These are phyloP conservation scores for Protaetia brevitarsis DNA, from an alignment of 1,140 invertebrate genomes.

Conservation along the genomic window DNA sequence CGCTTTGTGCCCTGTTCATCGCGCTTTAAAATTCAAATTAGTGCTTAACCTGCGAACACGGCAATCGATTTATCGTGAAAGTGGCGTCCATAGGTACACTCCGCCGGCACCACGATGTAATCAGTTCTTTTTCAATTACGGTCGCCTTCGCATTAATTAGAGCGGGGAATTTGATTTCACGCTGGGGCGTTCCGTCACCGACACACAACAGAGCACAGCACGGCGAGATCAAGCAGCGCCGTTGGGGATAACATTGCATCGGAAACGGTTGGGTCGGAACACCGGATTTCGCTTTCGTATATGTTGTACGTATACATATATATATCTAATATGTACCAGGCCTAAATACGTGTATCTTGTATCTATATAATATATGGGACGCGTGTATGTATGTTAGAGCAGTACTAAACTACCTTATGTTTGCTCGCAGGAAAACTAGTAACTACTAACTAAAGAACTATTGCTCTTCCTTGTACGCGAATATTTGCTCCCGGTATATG, in stretches of 20 bases:
- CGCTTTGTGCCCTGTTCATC: not conserved
- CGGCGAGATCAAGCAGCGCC: not conserved
- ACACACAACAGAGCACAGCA: too few relatives aligned
- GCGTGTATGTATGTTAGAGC: too few relatives aligned
- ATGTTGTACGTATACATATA: too few relatives aligned
- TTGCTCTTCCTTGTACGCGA: not conserved
- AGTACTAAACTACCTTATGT: too few relatives aligned
- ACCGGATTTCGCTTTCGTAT: too few relatives aligned
- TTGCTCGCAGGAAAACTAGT: not conserved
- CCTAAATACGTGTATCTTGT: not conserved
- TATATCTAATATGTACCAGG: too few relatives aligned
- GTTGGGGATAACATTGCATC: not conserved
- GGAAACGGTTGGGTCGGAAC: not conserved
- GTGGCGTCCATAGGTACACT: not conserved
- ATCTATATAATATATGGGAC: too few relatives aligned
- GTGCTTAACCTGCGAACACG: not conserved
- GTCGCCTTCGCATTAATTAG: conserved; percentile 5
- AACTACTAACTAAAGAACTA: too few relatives aligned
- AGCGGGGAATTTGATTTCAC: not conserved
- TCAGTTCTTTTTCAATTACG: not conserved
- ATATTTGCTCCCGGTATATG: not conserved
- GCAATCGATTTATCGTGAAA: not conserved
- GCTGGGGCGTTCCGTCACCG: not conserved
- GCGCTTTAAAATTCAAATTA: not conserved
- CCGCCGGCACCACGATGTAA: not conserved